Conservation (phyloP, 2,888 invertebrate genomes). For the Sepioteuthis lessoniana region DNA sequence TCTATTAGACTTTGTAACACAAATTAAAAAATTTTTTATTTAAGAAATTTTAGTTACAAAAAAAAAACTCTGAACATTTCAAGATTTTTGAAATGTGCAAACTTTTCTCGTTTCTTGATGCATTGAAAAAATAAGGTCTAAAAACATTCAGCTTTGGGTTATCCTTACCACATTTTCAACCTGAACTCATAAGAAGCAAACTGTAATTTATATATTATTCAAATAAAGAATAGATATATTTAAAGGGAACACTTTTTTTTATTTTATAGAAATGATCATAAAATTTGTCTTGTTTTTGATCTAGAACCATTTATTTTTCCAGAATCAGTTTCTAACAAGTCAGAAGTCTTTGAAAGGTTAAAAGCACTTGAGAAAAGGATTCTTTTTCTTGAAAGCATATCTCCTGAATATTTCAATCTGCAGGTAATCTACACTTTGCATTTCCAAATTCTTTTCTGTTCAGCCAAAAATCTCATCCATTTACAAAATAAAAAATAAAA, state of each 20-base stretch:
- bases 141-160: no score
- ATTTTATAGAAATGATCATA: not conserved
- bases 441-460: slow-evolving; percentile 49
- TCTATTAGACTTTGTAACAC: no score
- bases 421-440: not conserved
- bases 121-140: no score
- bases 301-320: slow-evolving; percentile 19
- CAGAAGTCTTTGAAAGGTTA: slow-evolving; percentile 82
- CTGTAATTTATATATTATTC: not conserved
- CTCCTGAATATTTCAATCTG: slow-evolving; percentile 83
- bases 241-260: not conserved
- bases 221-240: not conserved
- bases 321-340: slow-evolving; percentile 53
- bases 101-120: no score
- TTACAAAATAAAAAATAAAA: not conserved
- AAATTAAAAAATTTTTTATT: no score
- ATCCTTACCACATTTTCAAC: no score
- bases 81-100: no score
- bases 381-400: slow-evolving; percentile 83
- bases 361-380: slow-evolving; percentile 85
- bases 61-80: no score
- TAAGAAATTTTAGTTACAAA: no score
- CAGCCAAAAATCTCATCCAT: slow-evolving; percentile 48
- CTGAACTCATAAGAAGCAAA: no score
- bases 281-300: slow-evolving; percentile 47